A percentile compares a stretch with the other conserved stretches of the same genome.
phyloP scores from a whole-genome alignment of 2,113 vertebrate genomes.

The Collichthys lucidus region DNA sequence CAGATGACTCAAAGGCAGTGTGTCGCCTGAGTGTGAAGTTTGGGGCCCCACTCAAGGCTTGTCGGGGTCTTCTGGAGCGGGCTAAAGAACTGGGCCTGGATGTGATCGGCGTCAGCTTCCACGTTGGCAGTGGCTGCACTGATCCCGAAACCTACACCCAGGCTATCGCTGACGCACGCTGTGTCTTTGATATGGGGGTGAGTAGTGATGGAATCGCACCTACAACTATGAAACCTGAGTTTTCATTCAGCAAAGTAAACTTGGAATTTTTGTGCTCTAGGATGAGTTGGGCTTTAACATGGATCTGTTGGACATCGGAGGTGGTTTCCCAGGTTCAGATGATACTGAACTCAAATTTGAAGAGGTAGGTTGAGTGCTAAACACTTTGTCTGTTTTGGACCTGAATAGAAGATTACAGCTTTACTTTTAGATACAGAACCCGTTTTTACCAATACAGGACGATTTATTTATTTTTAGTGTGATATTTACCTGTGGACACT shows the following conservation, averaged over 20 bases:
- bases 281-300: slow-evolving; percentile 92
- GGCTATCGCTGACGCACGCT: slow-evolving; percentile 94
- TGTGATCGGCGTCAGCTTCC: slow-evolving; percentile 96
- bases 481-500: background rate
- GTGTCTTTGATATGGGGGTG: slow-evolving; percentile 96
- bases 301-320: slow-evolving; percentile 95
- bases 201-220: slow-evolving; percentile 68
- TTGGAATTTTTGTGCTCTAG: slow-evolving; percentile 70
- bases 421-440: background rate
- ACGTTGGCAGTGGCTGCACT: slow-evolving; percentile 96
- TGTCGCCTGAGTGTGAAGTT: slow-evolving; percentile 98
- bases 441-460: background rate
- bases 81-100: slow-evolving; percentile 92
- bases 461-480: background rate
- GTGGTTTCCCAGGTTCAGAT: slow-evolving; percentile 98
- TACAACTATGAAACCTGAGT: background rate
- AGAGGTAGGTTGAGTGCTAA: slow-evolving; percentile 85
- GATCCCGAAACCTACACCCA: slow-evolving; percentile 92
- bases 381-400: background rate
- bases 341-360: slow-evolving; percentile 95
- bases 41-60: slow-evolving; percentile 92
- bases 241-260: background rate
- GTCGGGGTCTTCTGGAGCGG: slow-evolving; percentile 91
- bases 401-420: background rate
- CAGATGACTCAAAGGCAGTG: slow-evolving; percentile 95